phyloP scores from a whole-genome alignment of 2,888 invertebrate species.

The Eugnorisma glareosa region DNA sequence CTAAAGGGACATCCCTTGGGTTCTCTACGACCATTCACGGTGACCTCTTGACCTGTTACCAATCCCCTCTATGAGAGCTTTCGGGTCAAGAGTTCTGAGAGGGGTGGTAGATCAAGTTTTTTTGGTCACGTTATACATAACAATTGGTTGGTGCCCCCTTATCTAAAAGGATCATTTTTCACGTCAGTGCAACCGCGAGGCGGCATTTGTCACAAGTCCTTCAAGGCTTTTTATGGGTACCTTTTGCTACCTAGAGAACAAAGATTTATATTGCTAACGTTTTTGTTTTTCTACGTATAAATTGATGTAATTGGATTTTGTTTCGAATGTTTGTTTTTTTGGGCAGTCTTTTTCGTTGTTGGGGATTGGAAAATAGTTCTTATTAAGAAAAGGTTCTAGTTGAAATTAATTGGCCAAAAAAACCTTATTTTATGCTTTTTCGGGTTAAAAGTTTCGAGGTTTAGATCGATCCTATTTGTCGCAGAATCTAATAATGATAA shows the following conservation, averaged over 20 bases:
- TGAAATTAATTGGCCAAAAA: not conserved
- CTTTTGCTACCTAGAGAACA: slow-evolving; percentile 78
- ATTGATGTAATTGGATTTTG: slow-evolving; percentile 67
- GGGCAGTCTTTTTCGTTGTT: not conserved
- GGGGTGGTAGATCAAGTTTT: slow-evolving; percentile 65
- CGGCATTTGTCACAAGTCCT: slow-evolving; percentile 87
- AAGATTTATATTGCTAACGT: slow-evolving; percentile 77
- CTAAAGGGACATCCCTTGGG: slow-evolving; percentile 73
- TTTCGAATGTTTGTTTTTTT: slow-evolving; percentile 51
- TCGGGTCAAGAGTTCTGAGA: not conserved
- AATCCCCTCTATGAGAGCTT: slow-evolving; percentile 8
- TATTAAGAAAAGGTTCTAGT: not conserved
- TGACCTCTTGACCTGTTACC: slow-evolving; percentile 60
- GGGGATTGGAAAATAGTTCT: not conserved
- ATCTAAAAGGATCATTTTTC: slow-evolving; percentile 88
- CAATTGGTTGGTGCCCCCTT: slow-evolving; percentile 85
- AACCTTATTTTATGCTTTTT: not conserved
- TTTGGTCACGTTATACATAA: slow-evolving; percentile 79
- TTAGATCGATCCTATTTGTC: not conserved
- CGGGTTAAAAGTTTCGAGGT: not conserved
- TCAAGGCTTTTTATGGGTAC: slow-evolving; percentile 83
- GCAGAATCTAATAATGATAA: not conserved
- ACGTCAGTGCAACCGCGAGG: slow-evolving; percentile 85
- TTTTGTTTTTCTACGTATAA: slow-evolving; percentile 65
- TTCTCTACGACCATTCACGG: slow-evolving; percentile 58